phyloP scores from a whole-genome alignment of 92 coral and sea anemone genomes.

The Scolanthus callimorphus region DNA sequence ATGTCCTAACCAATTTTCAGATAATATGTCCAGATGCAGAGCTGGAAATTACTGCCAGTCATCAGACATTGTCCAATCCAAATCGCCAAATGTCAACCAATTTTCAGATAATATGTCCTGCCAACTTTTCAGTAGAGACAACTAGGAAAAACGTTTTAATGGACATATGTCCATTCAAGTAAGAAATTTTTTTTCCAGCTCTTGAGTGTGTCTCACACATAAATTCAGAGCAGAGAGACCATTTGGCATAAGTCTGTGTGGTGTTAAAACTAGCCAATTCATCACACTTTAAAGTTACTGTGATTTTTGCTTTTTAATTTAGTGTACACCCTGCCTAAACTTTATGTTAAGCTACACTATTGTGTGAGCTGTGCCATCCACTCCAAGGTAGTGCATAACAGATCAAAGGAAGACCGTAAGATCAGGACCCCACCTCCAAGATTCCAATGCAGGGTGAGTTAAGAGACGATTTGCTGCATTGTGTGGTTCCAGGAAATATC shows the following conservation, averaged over 20 bases:
- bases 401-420: slow-evolving; percentile 93
- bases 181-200: too few species aligned
- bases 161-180: not conserved
- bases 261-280: too few species aligned
- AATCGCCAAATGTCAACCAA: too few species aligned
- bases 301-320: slow-evolving; percentile 5
- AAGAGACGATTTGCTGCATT: not conserved
- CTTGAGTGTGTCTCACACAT: not conserved
- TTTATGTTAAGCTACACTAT: slow-evolving; percentile 98
- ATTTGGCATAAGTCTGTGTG: too few species aligned
- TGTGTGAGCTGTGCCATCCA: slow-evolving; percentile 99
- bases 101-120: too few species aligned
- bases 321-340: slow-evolving; percentile 97
- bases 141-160: too few species aligned
- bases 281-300: not conserved
- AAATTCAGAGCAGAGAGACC: too few species aligned
- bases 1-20: not conserved
- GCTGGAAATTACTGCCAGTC: too few species aligned
- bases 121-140: too few species aligned
- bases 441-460: slow-evolving; percentile 92
- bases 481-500: too few species aligned
- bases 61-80: too few species aligned
- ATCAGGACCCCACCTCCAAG: slow-evolving; percentile 96
- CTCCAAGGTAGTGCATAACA: slow-evolving; percentile 98
- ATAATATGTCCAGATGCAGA: too few species aligned